These are phyloP conservation scores for Crotalus tigris DNA, from an alignment of 2,113 vertebrate genomes.

Conservation along the genomic window DNA sequence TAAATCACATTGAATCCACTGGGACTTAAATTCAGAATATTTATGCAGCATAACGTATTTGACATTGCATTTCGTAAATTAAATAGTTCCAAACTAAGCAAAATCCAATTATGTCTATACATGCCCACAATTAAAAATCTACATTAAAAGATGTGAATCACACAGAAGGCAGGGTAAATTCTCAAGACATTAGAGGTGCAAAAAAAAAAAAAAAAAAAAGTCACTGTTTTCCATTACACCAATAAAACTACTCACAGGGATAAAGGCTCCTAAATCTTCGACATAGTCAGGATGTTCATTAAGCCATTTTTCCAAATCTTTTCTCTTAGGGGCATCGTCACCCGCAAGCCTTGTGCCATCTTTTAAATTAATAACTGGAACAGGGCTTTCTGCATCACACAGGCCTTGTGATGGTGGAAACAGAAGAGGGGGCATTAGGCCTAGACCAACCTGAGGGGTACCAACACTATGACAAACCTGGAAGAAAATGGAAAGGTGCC, in stretches of 20 bases:
- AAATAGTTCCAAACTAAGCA: not conserved
- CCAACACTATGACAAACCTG: conserved; percentile 81
- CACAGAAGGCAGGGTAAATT: not conserved
- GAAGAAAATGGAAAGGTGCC: conserved; percentile 31
- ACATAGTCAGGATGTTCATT: conserved; percentile 94
- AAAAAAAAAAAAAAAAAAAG: not conserved
- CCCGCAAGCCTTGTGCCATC: conserved; percentile 95
- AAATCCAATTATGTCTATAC: not conserved
- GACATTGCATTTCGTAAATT: not conserved
- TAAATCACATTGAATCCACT: not conserved
- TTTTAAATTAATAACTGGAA: conserved; percentile 96
- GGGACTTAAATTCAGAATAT: not conserved
- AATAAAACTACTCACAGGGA: conserved; percentile 80
- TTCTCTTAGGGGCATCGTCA: conserved; percentile 91
- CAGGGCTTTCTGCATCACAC: conserved; percentile 83
- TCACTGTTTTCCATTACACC: not conserved
- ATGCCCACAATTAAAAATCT: not conserved
- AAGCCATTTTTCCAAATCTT: conserved; percentile 92
- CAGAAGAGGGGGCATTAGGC: conserved; percentile 64
- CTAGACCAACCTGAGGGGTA: conserved; percentile 75
- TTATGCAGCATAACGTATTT: not conserved
- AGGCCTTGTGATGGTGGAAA: conserved; percentile 72
- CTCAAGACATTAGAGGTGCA: not conserved
- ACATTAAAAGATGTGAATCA: not conserved
- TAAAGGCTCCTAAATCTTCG: conserved; percentile 92